A percentile compares a stretch with the other conserved stretches of the same genome.
Conservation (phyloP, 2,113 vertebrate genomes). For the Apteryx owenii region DNA sequence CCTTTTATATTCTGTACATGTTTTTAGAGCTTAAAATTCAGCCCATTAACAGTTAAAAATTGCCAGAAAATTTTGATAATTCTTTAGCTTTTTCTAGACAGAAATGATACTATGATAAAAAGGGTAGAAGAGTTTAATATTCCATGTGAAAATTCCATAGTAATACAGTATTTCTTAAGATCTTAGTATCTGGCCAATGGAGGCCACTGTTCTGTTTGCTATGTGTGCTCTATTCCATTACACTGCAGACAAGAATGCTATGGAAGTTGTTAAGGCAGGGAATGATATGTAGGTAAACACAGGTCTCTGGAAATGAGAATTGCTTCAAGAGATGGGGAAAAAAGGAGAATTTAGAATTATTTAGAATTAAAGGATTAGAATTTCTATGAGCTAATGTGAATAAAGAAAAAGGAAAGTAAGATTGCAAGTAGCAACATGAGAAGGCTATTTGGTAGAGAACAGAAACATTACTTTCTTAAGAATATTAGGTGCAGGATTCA, state of each 20-base stretch:
- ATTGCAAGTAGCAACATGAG: not conserved
- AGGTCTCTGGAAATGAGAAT: not conserved
- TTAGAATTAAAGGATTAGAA: not conserved
- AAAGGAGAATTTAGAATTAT: not conserved
- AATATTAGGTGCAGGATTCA: not conserved
- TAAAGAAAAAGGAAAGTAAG: not conserved
- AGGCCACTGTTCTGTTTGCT: not conserved
- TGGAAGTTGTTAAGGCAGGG: accelerated
- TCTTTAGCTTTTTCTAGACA: not conserved
- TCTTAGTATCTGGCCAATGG: not conserved
- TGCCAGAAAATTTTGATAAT: not conserved
- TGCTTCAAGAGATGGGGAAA: not conserved
- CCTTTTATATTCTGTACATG: accelerated
- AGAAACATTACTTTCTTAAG: not conserved
- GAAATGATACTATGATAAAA: not conserved
- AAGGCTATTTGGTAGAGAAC: not conserved
- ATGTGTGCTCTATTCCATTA: accelerated
- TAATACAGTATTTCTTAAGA: not conserved
- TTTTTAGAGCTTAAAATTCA: not conserved
- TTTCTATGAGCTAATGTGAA: not conserved
- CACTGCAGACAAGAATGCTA: accelerated
- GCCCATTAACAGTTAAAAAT: not conserved
- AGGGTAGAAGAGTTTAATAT: not conserved
- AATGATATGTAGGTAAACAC: too few relatives aligned
- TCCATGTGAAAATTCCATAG: not conserved